These are phyloP conservation scores for Myotis planiceps DNA, from an alignment of 2,797 vertebrate species.

Conservation along the genomic window DNA sequence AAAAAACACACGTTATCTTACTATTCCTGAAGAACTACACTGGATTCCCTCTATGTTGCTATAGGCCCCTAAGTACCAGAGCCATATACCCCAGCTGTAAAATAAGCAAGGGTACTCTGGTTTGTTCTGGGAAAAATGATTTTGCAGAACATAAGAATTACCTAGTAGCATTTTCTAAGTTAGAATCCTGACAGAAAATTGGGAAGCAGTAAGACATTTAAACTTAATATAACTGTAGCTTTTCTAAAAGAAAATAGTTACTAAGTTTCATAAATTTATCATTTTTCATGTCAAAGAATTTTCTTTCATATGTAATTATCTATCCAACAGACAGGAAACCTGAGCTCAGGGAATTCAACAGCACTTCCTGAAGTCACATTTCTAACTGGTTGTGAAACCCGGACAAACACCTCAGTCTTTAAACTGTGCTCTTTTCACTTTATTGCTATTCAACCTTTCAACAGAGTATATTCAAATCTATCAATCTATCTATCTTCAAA, in stretches of 20 bases:
- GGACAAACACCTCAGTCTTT: not conserved
- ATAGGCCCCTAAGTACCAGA: not conserved
- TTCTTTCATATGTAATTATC: not conserved
- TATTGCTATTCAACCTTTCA: not conserved
- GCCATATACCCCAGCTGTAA: not conserved
- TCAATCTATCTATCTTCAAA: not conserved
- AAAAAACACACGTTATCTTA: not conserved
- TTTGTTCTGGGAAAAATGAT: not conserved
- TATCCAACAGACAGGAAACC: not conserved
- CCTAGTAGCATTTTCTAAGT: not conserved
- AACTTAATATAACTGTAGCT: not conserved
- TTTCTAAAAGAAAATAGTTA: conserved; percentile 13
- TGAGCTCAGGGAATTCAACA: not conserved
- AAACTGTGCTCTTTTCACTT: not conserved
- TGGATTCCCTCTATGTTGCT: not conserved
- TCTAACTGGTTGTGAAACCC: not conserved
- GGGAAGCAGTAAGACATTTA: not conserved
- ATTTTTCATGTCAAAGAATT: not conserved
- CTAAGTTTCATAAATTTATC: not conserved
- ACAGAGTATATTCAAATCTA: not conserved
- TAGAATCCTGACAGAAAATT: not conserved
- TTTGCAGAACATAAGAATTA: not conserved
- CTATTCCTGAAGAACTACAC: not conserved
- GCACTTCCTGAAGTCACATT: not conserved
- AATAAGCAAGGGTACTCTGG: not conserved